phyloP scores from a whole-genome alignment of 1,140 invertebrate species.

The Archivesica marissinica region DNA sequence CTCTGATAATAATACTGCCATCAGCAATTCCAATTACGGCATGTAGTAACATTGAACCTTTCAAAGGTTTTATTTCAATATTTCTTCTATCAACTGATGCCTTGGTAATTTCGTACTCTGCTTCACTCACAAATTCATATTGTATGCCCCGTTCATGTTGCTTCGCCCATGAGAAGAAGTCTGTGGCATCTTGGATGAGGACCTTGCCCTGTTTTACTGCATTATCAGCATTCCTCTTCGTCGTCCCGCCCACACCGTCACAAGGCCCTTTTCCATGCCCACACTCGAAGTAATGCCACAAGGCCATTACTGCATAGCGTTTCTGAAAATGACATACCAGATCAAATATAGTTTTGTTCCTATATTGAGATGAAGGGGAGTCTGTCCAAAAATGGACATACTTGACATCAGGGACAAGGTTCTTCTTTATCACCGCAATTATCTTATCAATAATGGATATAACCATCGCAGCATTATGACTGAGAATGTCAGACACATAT shows the following conservation, averaged over 20 bases:
- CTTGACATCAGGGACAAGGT: neutral
- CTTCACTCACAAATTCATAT: no score
- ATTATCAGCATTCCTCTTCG: slow-evolving; percentile 27
- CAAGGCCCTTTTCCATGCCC: slow-evolving; percentile 30
- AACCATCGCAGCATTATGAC: slow-evolving; percentile 1
- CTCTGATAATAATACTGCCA: no score
- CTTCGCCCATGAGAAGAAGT: slow-evolving; percentile 23
- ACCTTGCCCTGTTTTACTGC: slow-evolving; percentile 24
- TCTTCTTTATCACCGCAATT: neutral
- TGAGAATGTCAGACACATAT: neutral
- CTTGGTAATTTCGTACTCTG: no score
- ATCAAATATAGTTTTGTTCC: slow-evolving; percentile 32
- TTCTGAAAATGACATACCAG: neutral
- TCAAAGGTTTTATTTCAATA: no score
- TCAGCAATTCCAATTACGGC: no score
- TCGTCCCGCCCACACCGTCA: slow-evolving; percentile 35
- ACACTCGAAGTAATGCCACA: slow-evolving; percentile 17
- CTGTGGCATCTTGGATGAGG: slow-evolving; percentile 3
- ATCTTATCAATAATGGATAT: neutral
- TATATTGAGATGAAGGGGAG: neutral
- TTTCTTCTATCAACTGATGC: no score
- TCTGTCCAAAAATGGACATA: slow-evolving; percentile 6
- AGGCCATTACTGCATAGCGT: neutral
- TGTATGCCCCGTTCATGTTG: slow-evolving; percentile 23
- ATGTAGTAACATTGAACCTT: no score